Percentiles rank a stretch among this genome's conserved stretches.
phyloP scores from a whole-genome alignment of 2,113 vertebrate species.

The Anguilla rostrata region DNA sequence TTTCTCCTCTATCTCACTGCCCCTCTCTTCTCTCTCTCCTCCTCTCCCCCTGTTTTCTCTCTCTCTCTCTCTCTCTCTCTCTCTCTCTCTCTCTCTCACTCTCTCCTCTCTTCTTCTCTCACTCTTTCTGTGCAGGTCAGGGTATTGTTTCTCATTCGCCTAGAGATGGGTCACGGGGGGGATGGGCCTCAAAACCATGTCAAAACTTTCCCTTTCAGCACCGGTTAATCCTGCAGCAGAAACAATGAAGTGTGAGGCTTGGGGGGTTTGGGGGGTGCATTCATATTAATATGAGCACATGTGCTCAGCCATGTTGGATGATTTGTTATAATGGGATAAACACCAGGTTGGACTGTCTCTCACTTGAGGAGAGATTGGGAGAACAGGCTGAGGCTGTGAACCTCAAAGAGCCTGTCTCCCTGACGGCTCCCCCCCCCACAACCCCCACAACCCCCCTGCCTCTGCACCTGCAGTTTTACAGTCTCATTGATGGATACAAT shows the following conservation, averaged over 20 bases:
- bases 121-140: conserved; percentile 45
- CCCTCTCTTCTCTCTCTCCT: neutral
- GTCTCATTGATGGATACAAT: conserved; percentile 30
- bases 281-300: conserved; percentile 55
- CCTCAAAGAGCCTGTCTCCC: conserved; percentile 41
- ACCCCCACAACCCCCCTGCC: conserved; percentile 16
- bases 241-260: conserved; percentile 29
- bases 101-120: neutral
- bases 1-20: too few relatives aligned
- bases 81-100: neutral
- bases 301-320: conserved; percentile 48
- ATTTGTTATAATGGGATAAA: conserved; percentile 63
- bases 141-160: conserved; percentile 25
- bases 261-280: neutral
- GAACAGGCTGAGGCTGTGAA: conserved; percentile 45
- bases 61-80: too few relatives aligned
- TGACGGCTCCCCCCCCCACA: conserved; percentile 10
- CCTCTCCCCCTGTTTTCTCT: too few relatives aligned
- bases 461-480: conserved; percentile 62
- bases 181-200: conserved; percentile 31
- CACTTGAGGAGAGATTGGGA: conserved; percentile 49
- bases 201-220: conserved; percentile 45
- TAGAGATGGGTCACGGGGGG: conserved; percentile 1
- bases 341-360: conserved; percentile 43
- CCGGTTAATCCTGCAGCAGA: conserved; percentile 49